Conservation (phyloP, 2,113 vertebrate species). For the Eretmochelys imbricata region DNA sequence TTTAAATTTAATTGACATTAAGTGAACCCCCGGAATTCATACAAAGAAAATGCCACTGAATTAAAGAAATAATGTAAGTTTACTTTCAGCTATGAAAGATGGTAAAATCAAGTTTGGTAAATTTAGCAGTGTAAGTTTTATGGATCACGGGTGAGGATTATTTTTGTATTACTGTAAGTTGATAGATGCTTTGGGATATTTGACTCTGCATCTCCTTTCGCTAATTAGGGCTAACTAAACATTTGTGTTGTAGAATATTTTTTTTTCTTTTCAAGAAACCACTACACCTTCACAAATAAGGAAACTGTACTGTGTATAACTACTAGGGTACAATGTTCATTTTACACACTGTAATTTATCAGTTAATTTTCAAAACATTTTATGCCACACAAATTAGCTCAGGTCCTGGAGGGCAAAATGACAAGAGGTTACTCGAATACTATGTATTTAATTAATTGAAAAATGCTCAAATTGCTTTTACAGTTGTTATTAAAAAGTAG, state of each 20-base stretch:
- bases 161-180: conserved; percentile 20
- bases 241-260: conserved; percentile 16
- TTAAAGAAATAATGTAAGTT: conserved; percentile 47
- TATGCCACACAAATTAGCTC: conserved; percentile 98
- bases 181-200: background rate
- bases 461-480: conserved; percentile 99
- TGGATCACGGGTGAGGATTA: background rate
- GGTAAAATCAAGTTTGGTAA: conserved; percentile 40
- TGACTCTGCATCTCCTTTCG: conserved; percentile 34
- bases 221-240: conserved; percentile 66
- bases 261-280: background rate
- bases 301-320: conserved; percentile 33
- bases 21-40: conserved; percentile 35
- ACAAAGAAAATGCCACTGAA: conserved; percentile 46
- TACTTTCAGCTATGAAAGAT: conserved; percentile 56
- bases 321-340: conserved; percentile 69
- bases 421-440: conserved; percentile 98
- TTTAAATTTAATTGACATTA: background rate
- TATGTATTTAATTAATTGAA: conserved; percentile 99
- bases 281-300: conserved; percentile 42
- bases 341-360: conserved; percentile 80
- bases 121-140: background rate
- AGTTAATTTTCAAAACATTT: conserved; percentile 90
- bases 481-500: conserved; percentile 98
- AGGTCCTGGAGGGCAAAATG: conserved; percentile 99